Percentiles rank a stretch among this genome's conserved stretches.
Evolutionary conservation across 2,113 vertebrate genomes (phyloP).

Genomic region (Oreochromis aureus): DNA sequence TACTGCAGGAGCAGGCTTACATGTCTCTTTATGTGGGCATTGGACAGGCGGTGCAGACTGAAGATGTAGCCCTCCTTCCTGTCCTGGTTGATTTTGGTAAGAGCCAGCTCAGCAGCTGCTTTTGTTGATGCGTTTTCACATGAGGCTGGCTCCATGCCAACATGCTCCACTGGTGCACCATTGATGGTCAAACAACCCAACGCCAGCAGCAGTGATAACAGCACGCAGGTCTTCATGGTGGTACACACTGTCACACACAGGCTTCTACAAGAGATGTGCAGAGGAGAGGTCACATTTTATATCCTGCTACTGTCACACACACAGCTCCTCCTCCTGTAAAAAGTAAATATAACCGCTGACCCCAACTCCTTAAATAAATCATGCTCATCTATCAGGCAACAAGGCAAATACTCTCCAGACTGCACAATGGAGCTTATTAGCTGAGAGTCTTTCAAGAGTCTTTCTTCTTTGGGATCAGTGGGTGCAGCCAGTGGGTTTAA

Average conservation of each 20-base stretch:
- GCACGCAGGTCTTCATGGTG: constrained; percentile 52
- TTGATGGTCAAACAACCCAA: constrained; percentile 21
- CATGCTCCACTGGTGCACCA: constrained; percentile 11
- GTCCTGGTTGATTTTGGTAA: constrained; percentile 70
- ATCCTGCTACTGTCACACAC: neutral
- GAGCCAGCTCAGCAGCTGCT: constrained; percentile 40
- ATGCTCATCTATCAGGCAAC: neutral
- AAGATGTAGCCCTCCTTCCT: constrained; percentile 65
- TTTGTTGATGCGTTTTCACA: constrained; percentile 34
- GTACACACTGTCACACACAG: neutral
- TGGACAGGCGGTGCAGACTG: constrained; percentile 51
- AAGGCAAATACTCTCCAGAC: neutral
- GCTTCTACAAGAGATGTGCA: neutral
- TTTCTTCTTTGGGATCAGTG: neutral
- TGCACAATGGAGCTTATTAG: constrained; percentile 28
- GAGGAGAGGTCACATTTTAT: constrained; percentile 1
- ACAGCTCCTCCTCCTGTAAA: neutral
- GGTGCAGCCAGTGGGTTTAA: neutral
- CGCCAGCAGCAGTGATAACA: constrained; percentile 41
- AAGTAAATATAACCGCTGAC: constrained; percentile 39
- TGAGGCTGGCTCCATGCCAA: neutral
- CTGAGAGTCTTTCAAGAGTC: neutral
- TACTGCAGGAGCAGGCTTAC: constrained; percentile 51
- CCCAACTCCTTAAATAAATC: neutral
- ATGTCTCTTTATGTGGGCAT: constrained; percentile 37